Percentiles rank a stretch among this genome's conserved stretches.
Conservation (phyloP, 2,113 vertebrate species). For the Gyps fulvus region DNA sequence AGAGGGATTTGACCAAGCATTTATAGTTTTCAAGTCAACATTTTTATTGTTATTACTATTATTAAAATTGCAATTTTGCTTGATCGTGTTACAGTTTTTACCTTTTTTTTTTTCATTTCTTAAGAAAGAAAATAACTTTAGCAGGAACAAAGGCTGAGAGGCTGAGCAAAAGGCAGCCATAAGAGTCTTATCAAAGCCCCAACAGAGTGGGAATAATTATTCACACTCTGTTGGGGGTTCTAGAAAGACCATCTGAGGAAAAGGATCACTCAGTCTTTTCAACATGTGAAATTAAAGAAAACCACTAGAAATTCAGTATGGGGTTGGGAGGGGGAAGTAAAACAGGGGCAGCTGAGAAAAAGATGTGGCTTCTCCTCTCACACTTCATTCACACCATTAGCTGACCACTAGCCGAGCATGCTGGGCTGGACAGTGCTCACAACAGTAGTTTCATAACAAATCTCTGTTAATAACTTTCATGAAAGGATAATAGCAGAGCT, state of each 20-base stretch:
- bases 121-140: constrained; percentile 47
- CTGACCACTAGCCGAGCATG: not conserved
- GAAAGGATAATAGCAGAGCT: not conserved
- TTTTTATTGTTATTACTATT: not conserved
- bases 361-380: not conserved
- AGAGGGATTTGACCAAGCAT: not conserved
- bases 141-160: constrained; percentile 60
- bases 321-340: not conserved
- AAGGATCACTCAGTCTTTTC: constrained; percentile 49
- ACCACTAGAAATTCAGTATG: not conserved
- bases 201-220: constrained; percentile 61
- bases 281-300: constrained; percentile 57
- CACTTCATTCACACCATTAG: not conserved
- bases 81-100: not conserved
- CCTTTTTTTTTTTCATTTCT: not conserved
- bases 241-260: constrained; percentile 59
- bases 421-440: not conserved
- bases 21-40: not conserved
- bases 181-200: constrained; percentile 67
- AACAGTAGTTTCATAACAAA: not conserved
- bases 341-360: not conserved
- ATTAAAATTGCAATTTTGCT: not conserved
- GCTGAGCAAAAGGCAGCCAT: constrained; percentile 58
- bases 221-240: constrained; percentile 62
- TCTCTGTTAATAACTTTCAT: not conserved